phyloP scores from a whole-genome alignment of 2,113 vertebrate species.

The Menura novaehollandiae region DNA sequence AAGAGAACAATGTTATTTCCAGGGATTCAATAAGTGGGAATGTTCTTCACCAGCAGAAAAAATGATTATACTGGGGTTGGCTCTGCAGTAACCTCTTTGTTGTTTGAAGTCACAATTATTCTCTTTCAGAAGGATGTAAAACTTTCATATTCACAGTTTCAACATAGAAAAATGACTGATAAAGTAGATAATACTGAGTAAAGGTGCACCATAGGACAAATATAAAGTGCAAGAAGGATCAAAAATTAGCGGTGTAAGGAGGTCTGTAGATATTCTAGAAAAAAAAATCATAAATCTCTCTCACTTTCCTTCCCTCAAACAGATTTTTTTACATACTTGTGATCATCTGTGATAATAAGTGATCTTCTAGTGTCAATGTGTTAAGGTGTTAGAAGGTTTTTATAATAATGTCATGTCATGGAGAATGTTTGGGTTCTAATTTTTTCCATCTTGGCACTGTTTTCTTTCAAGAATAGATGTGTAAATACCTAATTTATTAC shows the following conservation, averaged over 20 bases:
- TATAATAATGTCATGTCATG: too few species aligned
- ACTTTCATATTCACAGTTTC: neutral
- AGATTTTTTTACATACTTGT: neutral
- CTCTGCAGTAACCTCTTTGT: neutral
- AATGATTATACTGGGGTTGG: neutral
- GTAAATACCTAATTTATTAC: neutral
- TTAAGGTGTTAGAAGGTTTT: neutral
- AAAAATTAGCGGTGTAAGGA: neutral
- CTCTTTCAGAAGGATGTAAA: neutral
- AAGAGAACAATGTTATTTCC: neutral
- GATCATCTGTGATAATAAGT: neutral
- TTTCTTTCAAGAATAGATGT: neutral
- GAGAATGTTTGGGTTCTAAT: neutral
- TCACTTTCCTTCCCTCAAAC: neutral
- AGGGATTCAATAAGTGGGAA: neutral
- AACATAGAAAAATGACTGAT: neutral
- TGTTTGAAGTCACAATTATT: conserved; percentile 23
- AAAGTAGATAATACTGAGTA: neutral
- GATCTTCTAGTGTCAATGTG: neutral
- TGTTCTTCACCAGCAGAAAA: neutral
- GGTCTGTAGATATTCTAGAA: neutral
- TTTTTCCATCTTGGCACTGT: neutral
- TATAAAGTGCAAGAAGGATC: neutral
- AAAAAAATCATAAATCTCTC: neutral
- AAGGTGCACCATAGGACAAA: neutral